These are phyloP conservation scores for Henricia sp. DNA, from an alignment of 53 echinoderm and acorn worm species.

Conservation along the genomic window DNA sequence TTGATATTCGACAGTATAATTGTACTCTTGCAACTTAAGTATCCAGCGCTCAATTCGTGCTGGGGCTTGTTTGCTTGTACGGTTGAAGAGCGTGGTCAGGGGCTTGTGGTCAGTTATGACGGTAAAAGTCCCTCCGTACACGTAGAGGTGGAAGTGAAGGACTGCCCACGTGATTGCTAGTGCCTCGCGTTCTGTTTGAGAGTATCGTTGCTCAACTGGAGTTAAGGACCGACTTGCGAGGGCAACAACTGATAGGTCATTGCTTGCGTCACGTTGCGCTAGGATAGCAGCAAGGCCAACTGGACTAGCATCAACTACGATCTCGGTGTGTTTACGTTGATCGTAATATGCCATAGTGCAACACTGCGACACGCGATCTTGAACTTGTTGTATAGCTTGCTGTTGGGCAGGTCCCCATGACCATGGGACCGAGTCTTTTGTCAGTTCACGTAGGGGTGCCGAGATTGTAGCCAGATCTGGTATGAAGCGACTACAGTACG, in stretches of 20 bases:
- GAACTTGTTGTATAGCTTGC: conserved; percentile 29
- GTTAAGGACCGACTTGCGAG: conserved; percentile 66
- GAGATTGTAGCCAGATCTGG: conserved; percentile 63
- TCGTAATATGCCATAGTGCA: conserved; percentile 66
- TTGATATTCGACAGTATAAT: conserved; percentile 35
- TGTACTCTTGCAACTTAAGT: conserved; percentile 44
- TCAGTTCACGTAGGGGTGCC: conserved; percentile 43
- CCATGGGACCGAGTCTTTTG: conserved; percentile 14
- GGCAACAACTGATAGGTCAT: conserved; percentile 47
- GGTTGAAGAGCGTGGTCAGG: conserved; percentile 45
- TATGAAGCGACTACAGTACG: conserved; percentile 68
- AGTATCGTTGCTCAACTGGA: conserved; percentile 67
- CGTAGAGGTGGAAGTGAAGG: conserved; percentile 56
- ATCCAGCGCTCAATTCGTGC: conserved; percentile 56
- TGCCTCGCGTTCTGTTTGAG: no score
- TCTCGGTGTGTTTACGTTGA: conserved; percentile 55
- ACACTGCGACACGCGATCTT: conserved; percentile 4
- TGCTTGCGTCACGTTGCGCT: conserved; percentile 43
- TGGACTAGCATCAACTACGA: conserved; percentile 69
- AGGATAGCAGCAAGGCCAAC: conserved; percentile 70
- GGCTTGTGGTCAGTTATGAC: conserved; percentile 67
- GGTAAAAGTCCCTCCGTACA: conserved; percentile 53
- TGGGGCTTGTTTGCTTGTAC: conserved; percentile 35
- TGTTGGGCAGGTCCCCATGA: conserved; percentile 32
- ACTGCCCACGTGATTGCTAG: conserved; percentile 61